A percentile compares a stretch with the other conserved stretches of the same genome.
phyloP scores from a whole-genome alignment of 1,140 invertebrate species.

The Chrysopa pallens region DNA sequence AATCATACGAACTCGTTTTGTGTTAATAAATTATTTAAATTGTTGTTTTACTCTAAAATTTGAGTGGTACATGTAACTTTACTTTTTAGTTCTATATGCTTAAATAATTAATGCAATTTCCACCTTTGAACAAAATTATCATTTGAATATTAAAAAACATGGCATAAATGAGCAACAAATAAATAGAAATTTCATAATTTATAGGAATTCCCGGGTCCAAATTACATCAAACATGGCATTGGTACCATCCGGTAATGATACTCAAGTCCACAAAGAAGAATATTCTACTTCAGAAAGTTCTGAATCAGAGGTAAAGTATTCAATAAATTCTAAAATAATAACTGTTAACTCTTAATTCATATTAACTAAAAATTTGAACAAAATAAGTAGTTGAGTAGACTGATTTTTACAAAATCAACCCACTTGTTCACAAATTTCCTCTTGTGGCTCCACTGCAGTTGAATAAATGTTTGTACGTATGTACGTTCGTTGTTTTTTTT shows the following conservation, averaged over 20 bases:
- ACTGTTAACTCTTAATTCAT: not conserved
- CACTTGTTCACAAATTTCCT: not conserved
- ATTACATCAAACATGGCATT: not conserved
- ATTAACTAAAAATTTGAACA: not conserved
- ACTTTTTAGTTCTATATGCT: no score
- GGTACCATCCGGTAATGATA: not conserved
- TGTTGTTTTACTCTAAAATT: no score
- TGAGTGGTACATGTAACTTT: no score
- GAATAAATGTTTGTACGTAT: not conserved
- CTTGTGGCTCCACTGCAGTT: not conserved
- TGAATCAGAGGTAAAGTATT: not conserved
- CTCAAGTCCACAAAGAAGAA: not conserved
- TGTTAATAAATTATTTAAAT: no score
- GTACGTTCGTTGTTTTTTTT: not conserved
- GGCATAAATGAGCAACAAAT: no score
- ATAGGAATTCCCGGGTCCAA: not conserved
- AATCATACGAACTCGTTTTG: no score
- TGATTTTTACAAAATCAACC: not conserved
- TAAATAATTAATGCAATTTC: no score
- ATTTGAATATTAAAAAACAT: no score
- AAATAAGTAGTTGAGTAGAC: not conserved
- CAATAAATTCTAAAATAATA: not conserved
- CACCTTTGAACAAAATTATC: no score
- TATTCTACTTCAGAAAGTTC: not conserved
- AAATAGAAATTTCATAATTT: no score